These are phyloP conservation scores for Lepidocolaptes lacrymiger DNA, from an alignment of 2,797 vertebrate genomes.

Conservation along the genomic window DNA sequence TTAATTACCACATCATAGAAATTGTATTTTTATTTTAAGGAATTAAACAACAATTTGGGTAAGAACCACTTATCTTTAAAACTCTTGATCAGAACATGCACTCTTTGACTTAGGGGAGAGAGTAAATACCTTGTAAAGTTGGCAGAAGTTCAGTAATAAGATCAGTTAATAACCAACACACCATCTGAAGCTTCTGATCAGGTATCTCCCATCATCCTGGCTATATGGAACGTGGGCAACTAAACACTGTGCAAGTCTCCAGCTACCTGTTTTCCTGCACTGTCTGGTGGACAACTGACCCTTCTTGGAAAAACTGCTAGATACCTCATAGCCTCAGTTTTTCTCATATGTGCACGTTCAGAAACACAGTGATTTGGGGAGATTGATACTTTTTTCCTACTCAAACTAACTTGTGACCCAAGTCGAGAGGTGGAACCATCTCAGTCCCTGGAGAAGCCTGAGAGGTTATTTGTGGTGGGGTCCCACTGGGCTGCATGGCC, in stretches of 20 bases:
- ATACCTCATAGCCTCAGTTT: neutral
- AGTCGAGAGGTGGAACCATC: neutral
- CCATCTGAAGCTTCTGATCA: neutral
- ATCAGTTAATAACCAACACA: neutral
- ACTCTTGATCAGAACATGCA: neutral
- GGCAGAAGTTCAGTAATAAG: neutral
- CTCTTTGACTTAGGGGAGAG: neutral
- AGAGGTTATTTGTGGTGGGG: neutral
- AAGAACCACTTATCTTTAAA: slow-evolving; percentile 25
- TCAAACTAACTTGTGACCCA: neutral
- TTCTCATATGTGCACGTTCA: neutral
- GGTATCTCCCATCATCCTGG: neutral
- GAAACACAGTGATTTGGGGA: neutral
- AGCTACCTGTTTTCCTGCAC: neutral
- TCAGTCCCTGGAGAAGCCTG: neutral
- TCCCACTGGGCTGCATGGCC: neutral
- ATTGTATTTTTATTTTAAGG: slow-evolving; percentile 43
- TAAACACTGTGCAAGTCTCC: neutral
- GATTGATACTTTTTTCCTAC: neutral
- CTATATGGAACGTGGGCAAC: neutral
- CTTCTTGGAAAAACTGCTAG: neutral
- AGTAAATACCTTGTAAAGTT: neutral
- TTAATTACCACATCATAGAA: slow-evolving; percentile 24
- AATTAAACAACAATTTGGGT: neutral
- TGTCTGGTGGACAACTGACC: neutral